These are phyloP conservation scores for Pseudanteris insignis DNA, from an alignment of 2,888 invertebrate genomes.

Conservation along the genomic window DNA sequence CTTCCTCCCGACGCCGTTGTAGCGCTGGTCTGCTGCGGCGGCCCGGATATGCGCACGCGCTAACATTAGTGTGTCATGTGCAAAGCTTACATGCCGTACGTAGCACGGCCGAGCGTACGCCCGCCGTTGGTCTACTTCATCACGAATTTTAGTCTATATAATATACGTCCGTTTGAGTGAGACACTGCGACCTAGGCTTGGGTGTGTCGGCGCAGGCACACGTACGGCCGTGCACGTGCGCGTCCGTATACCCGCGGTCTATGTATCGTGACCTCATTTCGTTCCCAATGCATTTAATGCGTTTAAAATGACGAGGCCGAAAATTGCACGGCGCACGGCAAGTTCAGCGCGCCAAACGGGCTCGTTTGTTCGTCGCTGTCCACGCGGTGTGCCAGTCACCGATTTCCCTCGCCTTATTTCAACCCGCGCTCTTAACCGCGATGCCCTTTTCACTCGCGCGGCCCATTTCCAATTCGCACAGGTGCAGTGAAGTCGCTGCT, in stretches of 20 bases:
- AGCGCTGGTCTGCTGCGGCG: conserved; percentile 20
- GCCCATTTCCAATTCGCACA: conserved; percentile 3
- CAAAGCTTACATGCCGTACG: conserved; percentile 32
- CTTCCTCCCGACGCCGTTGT: conserved; percentile 15
- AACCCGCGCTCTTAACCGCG: conserved; percentile 21
- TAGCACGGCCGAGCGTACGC: conserved; percentile 37
- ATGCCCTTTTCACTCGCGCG: conserved; percentile 3
- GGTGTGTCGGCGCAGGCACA: conserved; percentile 26
- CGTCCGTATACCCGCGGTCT: conserved; percentile 31
- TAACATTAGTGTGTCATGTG: conserved; percentile 40
- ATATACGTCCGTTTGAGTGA: conserved; percentile 9
- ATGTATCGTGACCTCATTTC: conserved; percentile 46
- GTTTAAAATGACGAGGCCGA: conserved; percentile 44
- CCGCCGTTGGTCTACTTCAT: conserved; percentile 42
- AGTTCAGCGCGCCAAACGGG: conserved; percentile 37
- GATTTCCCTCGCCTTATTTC: conserved; percentile 9
- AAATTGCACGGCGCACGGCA: conserved; percentile 42
- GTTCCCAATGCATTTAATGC: conserved; percentile 42
- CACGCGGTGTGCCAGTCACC: conserved; percentile 9
- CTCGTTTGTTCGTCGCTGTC: conserved; percentile 32
- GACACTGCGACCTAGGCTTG: conserved; percentile 10
- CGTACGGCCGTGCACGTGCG: conserved; percentile 33
- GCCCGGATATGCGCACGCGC: conserved; percentile 58
- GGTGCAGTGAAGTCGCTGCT: conserved; percentile 1
- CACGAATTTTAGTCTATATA: conserved; percentile 41